Evolutionary conservation across 35 echinoderm and acorn worm species (phyloP).

Genomic region (Nesometra sesokonis): DNA sequence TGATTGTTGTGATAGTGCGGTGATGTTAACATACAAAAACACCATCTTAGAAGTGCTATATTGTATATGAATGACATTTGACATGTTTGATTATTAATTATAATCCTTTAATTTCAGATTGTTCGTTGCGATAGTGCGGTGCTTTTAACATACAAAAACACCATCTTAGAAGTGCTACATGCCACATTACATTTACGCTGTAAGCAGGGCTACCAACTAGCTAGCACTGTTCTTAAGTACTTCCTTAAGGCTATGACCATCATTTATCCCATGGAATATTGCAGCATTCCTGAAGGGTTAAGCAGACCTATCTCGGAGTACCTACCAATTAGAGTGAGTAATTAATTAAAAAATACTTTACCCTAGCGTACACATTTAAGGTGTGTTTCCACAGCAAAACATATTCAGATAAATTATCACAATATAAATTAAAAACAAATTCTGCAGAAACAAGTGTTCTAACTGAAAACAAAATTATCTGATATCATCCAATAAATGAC

Average conservation of each 20-base stretch:
- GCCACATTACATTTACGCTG: conserved; percentile 78
- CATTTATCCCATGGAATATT: conserved; percentile 56
- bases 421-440: too few relatives aligned
- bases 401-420: too few relatives aligned
- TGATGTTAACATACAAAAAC: conserved; percentile 57
- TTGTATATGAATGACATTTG: too few relatives aligned
- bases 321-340: conserved; percentile 91
- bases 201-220: conserved; percentile 70
- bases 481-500: too few relatives aligned
- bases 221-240: conserved; percentile 60
- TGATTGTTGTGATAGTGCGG: conserved; percentile 42
- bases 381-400: too few relatives aligned
- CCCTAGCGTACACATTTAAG: too few relatives aligned
- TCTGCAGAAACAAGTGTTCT: too few relatives aligned
- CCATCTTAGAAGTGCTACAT: conserved; percentile 48
- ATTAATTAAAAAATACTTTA: neutral
- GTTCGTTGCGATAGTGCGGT: conserved; percentile 39
- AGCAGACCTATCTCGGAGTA: conserved; percentile 74
- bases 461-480: too few relatives aligned
- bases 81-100: too few relatives aligned
- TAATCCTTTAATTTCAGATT: conserved; percentile 31
- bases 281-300: conserved; percentile 67
- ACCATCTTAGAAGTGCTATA: conserved; percentile 50
- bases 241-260: conserved; percentile 42
- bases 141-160: conserved; percentile 56